Evolutionary conservation across 1,140 invertebrate species (phyloP).

Genomic region (Chrysopa pallens): DNA sequence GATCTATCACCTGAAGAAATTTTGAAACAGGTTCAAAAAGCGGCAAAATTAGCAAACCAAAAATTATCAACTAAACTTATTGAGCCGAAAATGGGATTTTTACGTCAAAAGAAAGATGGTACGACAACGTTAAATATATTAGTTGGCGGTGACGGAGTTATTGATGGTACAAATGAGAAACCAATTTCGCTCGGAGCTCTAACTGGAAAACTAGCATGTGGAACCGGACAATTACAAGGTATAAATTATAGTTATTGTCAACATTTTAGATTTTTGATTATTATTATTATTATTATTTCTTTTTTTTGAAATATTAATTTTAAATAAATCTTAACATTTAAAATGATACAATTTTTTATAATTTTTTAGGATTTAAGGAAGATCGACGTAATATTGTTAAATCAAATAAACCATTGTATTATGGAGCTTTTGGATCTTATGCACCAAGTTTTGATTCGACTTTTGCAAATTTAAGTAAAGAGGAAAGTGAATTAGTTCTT

Average conservation of each 20-base stretch:
- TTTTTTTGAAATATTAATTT: neutral
- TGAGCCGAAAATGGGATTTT: conserved; percentile 56
- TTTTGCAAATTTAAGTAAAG: conserved; percentile 83
- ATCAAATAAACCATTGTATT: conserved; percentile 79
- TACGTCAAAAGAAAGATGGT: conserved; percentile 63
- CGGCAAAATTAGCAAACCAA: conserved; percentile 18
- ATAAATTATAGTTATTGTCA: too few species aligned
- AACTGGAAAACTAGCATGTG: conserved; percentile 68
- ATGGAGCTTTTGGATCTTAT: conserved; percentile 89
- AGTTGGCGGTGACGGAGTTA: conserved; percentile 55
- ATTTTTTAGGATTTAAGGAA: conserved; percentile 49
- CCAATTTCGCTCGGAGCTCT: conserved; percentile 66
- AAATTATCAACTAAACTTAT: conserved; percentile 22
- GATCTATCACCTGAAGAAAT: conserved; percentile 66
- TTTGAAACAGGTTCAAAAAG: conserved; percentile 35
- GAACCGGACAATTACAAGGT: conserved; percentile 21
- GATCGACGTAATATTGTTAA: conserved; percentile 77
- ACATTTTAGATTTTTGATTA: too few species aligned
- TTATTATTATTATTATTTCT: neutral
- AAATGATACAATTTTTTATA: too few species aligned
- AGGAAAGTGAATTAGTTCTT: conserved; percentile 82
- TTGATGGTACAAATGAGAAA: conserved; percentile 48
- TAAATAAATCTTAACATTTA: too few species aligned
- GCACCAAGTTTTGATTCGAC: conserved; percentile 90
- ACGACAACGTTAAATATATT: conserved; percentile 78